phyloP scores from a whole-genome alignment of 1,140 invertebrate genomes.

The Aphidius gifuensis region DNA sequence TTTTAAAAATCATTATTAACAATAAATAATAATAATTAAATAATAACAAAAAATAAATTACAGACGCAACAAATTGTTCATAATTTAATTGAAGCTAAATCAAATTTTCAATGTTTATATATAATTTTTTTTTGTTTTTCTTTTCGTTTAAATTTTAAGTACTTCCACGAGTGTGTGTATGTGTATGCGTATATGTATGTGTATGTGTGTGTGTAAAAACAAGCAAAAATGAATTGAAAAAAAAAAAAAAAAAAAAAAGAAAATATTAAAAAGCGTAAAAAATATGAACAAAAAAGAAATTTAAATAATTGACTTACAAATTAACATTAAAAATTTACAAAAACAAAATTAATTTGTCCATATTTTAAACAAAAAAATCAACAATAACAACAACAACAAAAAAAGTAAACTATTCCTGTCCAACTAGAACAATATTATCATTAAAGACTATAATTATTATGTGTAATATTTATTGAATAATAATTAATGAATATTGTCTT shows the following conservation, averaged over 20 bases:
- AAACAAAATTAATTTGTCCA: conserved; percentile 36
- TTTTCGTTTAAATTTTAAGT: conserved; percentile 29
- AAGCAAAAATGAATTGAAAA: not conserved
- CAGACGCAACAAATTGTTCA: conserved; percentile 16
- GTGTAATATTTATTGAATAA: conserved; percentile 48
- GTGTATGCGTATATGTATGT: not conserved
- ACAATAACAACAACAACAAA: not conserved
- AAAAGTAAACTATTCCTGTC: conserved; percentile 44
- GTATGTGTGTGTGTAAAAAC: not conserved
- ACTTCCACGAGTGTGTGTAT: conserved; percentile 13
- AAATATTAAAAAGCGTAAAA: conserved; percentile 1
- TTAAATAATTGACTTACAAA: not conserved
- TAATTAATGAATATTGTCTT: conserved; percentile 36
- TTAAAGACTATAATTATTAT: conserved; percentile 41
- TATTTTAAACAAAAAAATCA: conserved; percentile 32
- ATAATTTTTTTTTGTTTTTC: conserved; percentile 34
- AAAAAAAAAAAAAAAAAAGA: not conserved
- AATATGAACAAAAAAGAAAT: not conserved
- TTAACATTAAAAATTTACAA: conserved; percentile 20
- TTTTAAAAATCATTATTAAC: conserved; percentile 20
- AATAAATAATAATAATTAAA: not conserved
- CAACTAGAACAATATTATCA: conserved; percentile 52
- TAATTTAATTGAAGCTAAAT: conserved; percentile 22
- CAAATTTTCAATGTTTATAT: conserved; percentile 16
- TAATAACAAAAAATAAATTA: not conserved